Evolutionary conservation across 53 echinoderm and acorn worm genomes (phyloP), one percentile per base, ranked within the genome.

Genomic region (Temnopleurus reevesii): DNA sequence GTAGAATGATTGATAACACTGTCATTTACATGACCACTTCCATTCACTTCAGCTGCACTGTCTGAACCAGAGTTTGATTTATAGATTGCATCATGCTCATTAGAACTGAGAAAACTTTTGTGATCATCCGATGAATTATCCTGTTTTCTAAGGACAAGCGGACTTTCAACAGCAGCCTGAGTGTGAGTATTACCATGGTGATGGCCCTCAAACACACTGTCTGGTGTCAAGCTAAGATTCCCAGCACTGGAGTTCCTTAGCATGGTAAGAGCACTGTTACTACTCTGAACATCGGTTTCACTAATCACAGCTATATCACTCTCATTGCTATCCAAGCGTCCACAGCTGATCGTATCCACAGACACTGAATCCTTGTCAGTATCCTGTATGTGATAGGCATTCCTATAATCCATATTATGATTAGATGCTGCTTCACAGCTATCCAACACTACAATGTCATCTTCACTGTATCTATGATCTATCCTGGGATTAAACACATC

Each of bases 281-380:
- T 77, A 45, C 89, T 89, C 47, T 84, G 84, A 13, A 44, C 27
- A 12, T 92, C 92, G n/a, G 46, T 84, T 28, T 93, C 91, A 26
- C 89, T 82, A 31, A 95, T 87, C 6, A 96, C 93, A 7, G 95
- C 95, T 34, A 96, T 96, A 82, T 96, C 96, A 29, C 96, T 96
- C 77, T 93, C 95, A 28, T 93, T 95, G 77, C 96, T 96, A 56
- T 90, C 93, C 29, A 93, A 61, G 21, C 94, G 83, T 12, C 84
- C 84, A 44, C 53, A 63, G 53, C 64, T 55, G 21, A 53, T 36
- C 15, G 61, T 26, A 46, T 90, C 81, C 27, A 46, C 47, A 6
- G 51, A 45, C 19, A n/a, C 56, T 1, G 29, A 1, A 23, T 87
- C 88, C 49, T 27, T 86, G 2, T 61, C 86, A 8, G 43, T 45